Percentiles rank a stretch among this genome's conserved stretches.
phyloP scores from a whole-genome alignment of 2,113 vertebrate genomes.

The Petroica traversi region DNA sequence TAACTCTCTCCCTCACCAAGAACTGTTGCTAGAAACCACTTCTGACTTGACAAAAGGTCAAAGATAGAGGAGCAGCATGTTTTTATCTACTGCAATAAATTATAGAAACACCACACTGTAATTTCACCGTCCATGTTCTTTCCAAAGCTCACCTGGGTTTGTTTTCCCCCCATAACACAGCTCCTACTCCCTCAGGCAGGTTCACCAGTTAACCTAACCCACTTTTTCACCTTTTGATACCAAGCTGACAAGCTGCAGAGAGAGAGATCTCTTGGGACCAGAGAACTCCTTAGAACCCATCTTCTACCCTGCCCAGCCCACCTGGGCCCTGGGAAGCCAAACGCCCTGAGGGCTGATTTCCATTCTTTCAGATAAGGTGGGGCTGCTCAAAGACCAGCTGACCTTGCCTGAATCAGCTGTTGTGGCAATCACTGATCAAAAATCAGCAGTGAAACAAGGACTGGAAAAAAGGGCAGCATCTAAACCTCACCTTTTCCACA shows the following conservation, averaged over 20 bases:
- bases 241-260: neutral
- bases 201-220: neutral
- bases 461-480: neutral
- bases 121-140: neutral
- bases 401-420: neutral
- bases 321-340: neutral
- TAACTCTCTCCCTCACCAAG: neutral
- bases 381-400: neutral
- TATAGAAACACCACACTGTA: rapidly evolving
- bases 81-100: neutral
- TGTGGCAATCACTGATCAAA: neutral
- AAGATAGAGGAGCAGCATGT: rapidly evolving
- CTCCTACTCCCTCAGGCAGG: neutral
- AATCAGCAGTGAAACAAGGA: neutral
- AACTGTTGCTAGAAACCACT: neutral
- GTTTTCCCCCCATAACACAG: rapidly evolving
- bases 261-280: neutral
- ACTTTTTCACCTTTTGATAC: neutral
- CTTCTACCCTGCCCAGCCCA: neutral
- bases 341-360: rapidly evolving
- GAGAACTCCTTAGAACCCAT: rapidly evolving
- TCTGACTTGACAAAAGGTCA: neutral
- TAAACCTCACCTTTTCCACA: neutral
- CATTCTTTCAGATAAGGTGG: neutral
- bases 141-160: neutral